Evolutionary conservation across 2,113 vertebrate species (phyloP).

Genomic region (Semnopithecus entellus): DNA sequence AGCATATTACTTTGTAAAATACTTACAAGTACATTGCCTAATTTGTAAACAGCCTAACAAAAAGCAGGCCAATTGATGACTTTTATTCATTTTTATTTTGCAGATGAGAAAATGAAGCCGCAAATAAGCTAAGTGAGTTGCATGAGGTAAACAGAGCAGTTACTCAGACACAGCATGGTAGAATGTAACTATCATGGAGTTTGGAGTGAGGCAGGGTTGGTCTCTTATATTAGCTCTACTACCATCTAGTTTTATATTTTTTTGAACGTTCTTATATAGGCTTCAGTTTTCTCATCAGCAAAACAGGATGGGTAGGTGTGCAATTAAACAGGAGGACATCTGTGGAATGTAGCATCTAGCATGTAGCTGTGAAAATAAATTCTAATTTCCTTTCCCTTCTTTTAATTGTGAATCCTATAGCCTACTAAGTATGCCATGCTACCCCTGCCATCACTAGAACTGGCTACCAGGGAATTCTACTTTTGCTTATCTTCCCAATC

Average conservation of each 20-base stretch:
- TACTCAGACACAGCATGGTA: background rate
- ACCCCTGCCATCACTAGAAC: background rate
- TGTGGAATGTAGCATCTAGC: accelerated
- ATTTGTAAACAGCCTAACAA: conserved; percentile 18
- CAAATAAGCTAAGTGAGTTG: background rate
- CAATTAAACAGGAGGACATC: background rate
- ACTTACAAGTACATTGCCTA: background rate
- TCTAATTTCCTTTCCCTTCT: background rate
- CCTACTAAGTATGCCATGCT: background rate
- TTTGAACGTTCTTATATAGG: background rate
- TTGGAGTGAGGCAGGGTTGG: background rate
- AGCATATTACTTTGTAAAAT: background rate
- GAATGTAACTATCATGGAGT: accelerated
- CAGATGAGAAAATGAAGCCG: background rate
- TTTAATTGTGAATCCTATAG: background rate
- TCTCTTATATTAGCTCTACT: background rate
- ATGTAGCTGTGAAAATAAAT: background rate
- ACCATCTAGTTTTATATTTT: background rate
- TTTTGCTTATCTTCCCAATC: background rate
- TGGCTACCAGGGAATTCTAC: background rate
- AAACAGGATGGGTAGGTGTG: background rate
- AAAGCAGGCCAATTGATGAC: background rate
- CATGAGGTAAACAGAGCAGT: background rate
- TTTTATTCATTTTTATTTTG: background rate
- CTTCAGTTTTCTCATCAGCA: background rate